phyloP scores from a whole-genome alignment of 2,888 invertebrate genomes.

The Clivina fossor region DNA sequence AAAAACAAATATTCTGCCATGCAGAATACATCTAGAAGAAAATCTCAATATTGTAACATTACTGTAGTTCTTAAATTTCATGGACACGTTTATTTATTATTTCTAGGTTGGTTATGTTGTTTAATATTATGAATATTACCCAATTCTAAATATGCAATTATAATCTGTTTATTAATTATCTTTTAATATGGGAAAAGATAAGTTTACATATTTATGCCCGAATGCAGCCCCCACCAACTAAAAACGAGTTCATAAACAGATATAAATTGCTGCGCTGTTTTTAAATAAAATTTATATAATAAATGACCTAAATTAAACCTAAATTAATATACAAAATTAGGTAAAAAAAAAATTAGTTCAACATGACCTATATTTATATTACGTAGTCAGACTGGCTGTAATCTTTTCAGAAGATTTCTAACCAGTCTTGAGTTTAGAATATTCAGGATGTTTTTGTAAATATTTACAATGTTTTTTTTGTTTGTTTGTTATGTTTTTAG shows the following conservation, averaged over 20 bases:
- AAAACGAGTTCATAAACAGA: no score
- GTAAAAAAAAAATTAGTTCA: no score
- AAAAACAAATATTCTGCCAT: slow-evolving; percentile 32
- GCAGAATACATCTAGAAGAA: slow-evolving; percentile 28
- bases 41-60: slow-evolving; percentile 24
- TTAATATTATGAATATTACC: not conserved
- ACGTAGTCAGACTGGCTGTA: slow-evolving; percentile 31
- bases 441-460: slow-evolving; percentile 32
- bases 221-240: no score
- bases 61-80: slow-evolving; percentile 34
- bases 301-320: no score
- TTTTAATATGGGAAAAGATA: no score
- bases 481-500: slow-evolving; percentile 19
- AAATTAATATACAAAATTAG: no score
- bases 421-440: slow-evolving; percentile 26
- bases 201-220: no score
- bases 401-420: slow-evolving; percentile 30
- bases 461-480: slow-evolving; percentile 4
- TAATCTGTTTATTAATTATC: not conserved
- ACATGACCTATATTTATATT: no score
- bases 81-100: no score
- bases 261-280: no score
- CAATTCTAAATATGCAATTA: no score
- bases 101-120: slow-evolving; percentile 5
- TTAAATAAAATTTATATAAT: no score